Base-by-base conservation (phyloP, 2,888 invertebrate species). In the Biston betularia region DNA sequence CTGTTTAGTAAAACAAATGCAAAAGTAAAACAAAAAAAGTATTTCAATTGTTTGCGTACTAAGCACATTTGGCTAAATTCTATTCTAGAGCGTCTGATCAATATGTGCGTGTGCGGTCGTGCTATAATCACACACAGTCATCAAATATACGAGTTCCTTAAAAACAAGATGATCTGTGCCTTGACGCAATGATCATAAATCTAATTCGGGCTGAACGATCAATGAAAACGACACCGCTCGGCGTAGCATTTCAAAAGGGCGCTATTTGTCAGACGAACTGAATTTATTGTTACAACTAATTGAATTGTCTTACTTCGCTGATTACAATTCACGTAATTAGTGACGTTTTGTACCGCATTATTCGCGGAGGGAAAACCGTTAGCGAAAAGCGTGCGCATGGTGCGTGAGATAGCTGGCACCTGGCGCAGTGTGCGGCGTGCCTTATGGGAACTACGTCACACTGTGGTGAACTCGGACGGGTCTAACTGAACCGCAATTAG, bases 281-380 rank as follows among this genome's bases (percentile, higher is more conserved):
- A 48, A 15, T 42, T 49, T 33, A 62, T 53, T 49, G 66, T 62
- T 62, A 57, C 62, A 62, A 62, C 62, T 66, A 62, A 65, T 65
- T 65, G 38, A 52, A 58, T 66, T 62, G 66, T 62, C 56, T 66
- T 53, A 61, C 42, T 64, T 60, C 59, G 42, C 58, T 35, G 63
- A 65, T 55, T 61, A 60, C 55, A 63, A 59, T 71, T 66, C 70
- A 68, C 78, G 75, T 78, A 78, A 78, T 70, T 76, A 72, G 71
- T 81, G 78, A 80, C 75, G 79, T 80, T 74, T 71, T 69, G n/a
- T n/a, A 72, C 72, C 75, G 73, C 73, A 83, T 85, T 86, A 86
- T 81, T 86, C 82, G 85, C 81, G 74, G 69, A 81, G 80, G 87
- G 81, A 87, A 89, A 89, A 80, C 88, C 87, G 86, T 88, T 88